These are phyloP conservation scores for Elysia crispata DNA, from an alignment of 2,888 invertebrate genomes.

Conservation along the genomic window DNA sequence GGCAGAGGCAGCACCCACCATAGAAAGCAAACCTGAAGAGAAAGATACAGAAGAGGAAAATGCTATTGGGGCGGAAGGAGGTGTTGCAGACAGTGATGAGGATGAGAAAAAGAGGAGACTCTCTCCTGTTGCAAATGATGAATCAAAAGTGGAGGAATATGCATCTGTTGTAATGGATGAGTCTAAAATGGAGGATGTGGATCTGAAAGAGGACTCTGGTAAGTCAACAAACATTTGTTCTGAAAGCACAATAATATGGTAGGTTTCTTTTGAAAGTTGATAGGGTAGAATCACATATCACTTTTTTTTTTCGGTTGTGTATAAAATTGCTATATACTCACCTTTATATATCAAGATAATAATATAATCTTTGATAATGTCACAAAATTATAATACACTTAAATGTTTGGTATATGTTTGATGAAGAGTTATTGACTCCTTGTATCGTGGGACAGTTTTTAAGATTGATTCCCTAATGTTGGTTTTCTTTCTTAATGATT, in stretches of 20 bases:
- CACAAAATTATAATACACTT: too few species aligned
- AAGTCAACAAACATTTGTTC: background rate
- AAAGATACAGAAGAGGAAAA: background rate
- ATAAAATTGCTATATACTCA: too few species aligned
- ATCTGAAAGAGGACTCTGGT: slow-evolving; percentile 44
- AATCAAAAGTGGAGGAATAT: too few species aligned
- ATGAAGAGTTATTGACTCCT: too few species aligned
- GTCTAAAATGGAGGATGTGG: slow-evolving; percentile 45
- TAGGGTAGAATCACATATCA: background rate
- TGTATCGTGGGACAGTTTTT: too few species aligned
- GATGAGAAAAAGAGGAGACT: slow-evolving; percentile 39
- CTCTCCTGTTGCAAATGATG: too few species aligned
- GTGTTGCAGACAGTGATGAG: slow-evolving; percentile 38
- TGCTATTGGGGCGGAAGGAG: background rate
- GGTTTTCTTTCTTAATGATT: too few species aligned
- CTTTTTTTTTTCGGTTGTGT: too few species aligned
- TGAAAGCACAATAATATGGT: background rate
- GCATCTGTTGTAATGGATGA: slow-evolving; percentile 18
- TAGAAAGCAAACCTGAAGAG: background rate
- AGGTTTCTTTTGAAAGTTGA: background rate
- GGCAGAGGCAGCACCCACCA: background rate
- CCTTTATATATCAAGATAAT: too few species aligned
- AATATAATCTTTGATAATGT: too few species aligned
- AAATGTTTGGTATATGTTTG: too few species aligned
- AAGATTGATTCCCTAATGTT: too few species aligned